Base-by-base conservation (phyloP, 2,113 vertebrate genomes). In the Hyaena hyaena region DNA sequence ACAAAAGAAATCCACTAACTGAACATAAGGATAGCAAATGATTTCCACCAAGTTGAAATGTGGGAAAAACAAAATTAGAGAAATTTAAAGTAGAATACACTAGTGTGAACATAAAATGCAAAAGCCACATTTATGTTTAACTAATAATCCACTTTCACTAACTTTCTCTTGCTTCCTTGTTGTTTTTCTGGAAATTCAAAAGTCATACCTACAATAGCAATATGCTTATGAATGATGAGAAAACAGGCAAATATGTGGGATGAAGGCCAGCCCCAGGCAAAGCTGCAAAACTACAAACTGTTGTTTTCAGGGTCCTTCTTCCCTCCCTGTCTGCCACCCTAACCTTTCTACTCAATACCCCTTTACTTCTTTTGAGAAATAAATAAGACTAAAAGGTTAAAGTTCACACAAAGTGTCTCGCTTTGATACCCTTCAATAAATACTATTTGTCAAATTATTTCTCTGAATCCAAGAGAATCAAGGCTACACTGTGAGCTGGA, bases 1-100 rank as follows among this genome's bases (percentile, higher is more conserved):
- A 17, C 5, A 10, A 61, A 95, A 94, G 58, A 97, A 97, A 93
- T n/a, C 23, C 53, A 92, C 68, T 87, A 50, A 88, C 58, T 65
- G 65, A 88, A 65, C 43, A 48, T 26, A 83, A 88, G 58, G 35
- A 48, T 19, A 84, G 43, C 45, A 95, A 87, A 73, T 17, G 53
- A 35, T 94, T 90, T 71, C 26, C 21, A 71, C 15, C 33, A 79
- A 35, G n/a, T 11, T 82, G 77, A 96, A 96, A 95, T 26, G 23
- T 35, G 33, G 61, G 86, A 23, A 4, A n/a, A 71, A 58, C 16
- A 35, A 26, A 43, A 71, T 31, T 71, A 7, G 9, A 66, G 66
- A 88, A 92, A 53, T 63, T 81, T 97, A 69, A 73, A 73, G 61
- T 76, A 76, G 53, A 97, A 79, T 15, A 50, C 33, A 19, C 19